Evolutionary conservation across 2,888 invertebrate species (phyloP), one percentile per base, ranked within the genome.

Genomic region (Pseudococcus longispinus): DNA sequence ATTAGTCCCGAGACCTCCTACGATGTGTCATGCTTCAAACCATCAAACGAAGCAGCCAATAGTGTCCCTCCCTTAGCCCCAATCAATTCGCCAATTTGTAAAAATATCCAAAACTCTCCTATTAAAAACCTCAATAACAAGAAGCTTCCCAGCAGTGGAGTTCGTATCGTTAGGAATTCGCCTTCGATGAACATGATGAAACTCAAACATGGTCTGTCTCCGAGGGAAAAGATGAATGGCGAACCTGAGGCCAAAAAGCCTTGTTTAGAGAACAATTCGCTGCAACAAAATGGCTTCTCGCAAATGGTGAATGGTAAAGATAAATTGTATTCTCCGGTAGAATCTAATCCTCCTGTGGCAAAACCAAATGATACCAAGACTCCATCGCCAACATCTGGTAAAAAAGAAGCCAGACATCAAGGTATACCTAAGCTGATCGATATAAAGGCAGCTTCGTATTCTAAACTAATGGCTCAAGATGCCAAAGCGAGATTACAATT

Each of bases 371-470:
- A 55, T 15, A n/a, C 60, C 13, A 77, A 77, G 20, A 42, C 51
- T 15, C 18, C 32, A 11, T 23, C 86, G 11, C 44, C 37, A 23
- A 85, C 37, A 46, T 60, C 60, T 9, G 77, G 13, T 15, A 55
- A 32, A 15, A 60, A 46, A 6, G 77, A 32, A 29, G 86, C 77
- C n/a, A 74, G 86, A 18, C 86, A 86, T 55, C 85, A 88, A 29
- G 88, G 88, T 74, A 88, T 89, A n/a, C 89, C 89, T 2, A 87
- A 88, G 11, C 83, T 89, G 18, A 89, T 89, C n/a, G 89, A 89
- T 74, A 89, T 89, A 2, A 89, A 89, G 32, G 88, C 89, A 9
- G 88, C 89, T 23, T 88, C 88, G 11, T 88, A 88, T 23, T 85
- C 88, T 0, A 88, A 89, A 87, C 65, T 88, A 13, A 87, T 88